A percentile compares a stretch with the other conserved stretches of the same genome.
These are phyloP conservation scores for Elaphurus davidianus DNA, from an alignment of 2,113 vertebrate species.

Conservation along the genomic window DNA sequence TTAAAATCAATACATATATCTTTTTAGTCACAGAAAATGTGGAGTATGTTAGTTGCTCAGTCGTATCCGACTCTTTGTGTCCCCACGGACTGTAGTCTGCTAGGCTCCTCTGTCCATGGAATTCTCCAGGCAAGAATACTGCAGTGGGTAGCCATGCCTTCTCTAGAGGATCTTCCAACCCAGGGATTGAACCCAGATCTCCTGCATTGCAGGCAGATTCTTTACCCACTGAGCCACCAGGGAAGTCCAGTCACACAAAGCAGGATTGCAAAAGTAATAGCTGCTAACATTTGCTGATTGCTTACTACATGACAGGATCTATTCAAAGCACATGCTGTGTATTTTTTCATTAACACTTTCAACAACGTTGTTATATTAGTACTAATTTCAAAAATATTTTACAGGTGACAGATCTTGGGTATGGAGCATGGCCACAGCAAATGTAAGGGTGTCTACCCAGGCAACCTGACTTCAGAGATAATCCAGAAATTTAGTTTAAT, in stretches of 20 bases:
- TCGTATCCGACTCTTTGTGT: fast-evolving
- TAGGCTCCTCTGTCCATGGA: background rate
- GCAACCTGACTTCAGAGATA: background rate
- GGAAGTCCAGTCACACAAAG: background rate
- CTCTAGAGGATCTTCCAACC: background rate
- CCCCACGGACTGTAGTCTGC: background rate
- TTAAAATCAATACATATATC: background rate
- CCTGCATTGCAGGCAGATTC: background rate
- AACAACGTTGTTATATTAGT: background rate
- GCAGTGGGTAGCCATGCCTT: background rate
- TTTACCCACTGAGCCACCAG: background rate
- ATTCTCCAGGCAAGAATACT: background rate
- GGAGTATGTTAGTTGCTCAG: background rate
- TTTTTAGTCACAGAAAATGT: background rate
- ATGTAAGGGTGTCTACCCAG: background rate
- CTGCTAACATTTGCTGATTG: background rate
- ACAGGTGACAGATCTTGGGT: background rate
- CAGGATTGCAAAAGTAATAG: background rate
- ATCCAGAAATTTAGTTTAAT: background rate
- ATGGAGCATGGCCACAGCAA: background rate
- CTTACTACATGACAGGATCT: background rate
- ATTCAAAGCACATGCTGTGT: background rate
- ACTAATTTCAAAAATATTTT: background rate
- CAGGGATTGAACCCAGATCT: background rate
- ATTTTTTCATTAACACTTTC: background rate